Base-by-base conservation (phyloP, 2,888 invertebrate genomes). In the Colletes collaris region DNA sequence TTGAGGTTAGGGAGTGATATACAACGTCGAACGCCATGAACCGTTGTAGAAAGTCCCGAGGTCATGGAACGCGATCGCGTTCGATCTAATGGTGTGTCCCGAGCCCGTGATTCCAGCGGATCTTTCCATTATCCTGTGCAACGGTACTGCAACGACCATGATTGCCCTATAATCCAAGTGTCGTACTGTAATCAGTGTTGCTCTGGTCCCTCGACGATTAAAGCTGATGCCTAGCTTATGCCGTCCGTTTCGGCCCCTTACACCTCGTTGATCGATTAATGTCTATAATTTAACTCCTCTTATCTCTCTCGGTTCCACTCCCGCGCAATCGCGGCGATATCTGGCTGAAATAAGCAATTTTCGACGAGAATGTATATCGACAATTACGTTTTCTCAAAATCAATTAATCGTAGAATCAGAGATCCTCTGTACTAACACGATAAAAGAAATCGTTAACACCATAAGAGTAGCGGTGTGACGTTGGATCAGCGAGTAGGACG, bases 191-290 rank as follows among this genome's bases (percentile, higher is more conserved):
- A 83, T 83, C 76, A 70, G 35, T 44, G 49, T 76, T 59, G 49
- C 60, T 58, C 60, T 27, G 73, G 49, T 65, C 56, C 81, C 72
- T 74, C 40, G 69, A 19, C 69, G 81, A 77, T 85, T 79, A 83
- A 58, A 59, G 44, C 60, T 13, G 19, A 19, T 60, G 44, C 13
- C 27, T 16, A 62, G 76, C 76, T 79, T 81, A 67, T 73, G 68
- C 65, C 55, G 37, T 56, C 60, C 71, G 64, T 76, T 73, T 76
- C 71, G 65, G 10, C 59, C 67, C 63, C 76, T 75, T 74, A 55
- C 80, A 52, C 64, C 37, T 68, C 68, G 62, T 79, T 78, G 79
- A 84, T 87, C 82, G 85, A 87, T 87, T 71, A 82, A 81, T 77
- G 75, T 79, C 76, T 49, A 67, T 79, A 79, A 83, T 82, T 71